A percentile compares a stretch with the other conserved stretches of the same genome.
phyloP scores from a whole-genome alignment of 1,140 invertebrate genomes.

The Apis dorsata region DNA sequence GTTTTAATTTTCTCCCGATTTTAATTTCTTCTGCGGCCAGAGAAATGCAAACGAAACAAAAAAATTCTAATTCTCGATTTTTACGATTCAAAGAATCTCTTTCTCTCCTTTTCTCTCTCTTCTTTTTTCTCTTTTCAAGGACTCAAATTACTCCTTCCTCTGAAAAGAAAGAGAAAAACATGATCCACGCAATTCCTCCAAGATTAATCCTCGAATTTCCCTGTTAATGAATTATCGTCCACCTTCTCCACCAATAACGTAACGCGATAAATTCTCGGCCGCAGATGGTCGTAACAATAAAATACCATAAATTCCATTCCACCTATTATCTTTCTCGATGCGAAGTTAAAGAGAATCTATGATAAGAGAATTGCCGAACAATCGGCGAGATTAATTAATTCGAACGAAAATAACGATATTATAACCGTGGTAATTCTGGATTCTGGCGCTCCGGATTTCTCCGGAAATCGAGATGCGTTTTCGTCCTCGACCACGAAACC shows the following conservation, averaged over 20 bases:
- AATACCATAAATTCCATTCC: conserved; percentile 2
- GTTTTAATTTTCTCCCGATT: no score
- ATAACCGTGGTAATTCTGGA: no score
- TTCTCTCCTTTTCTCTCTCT: no score
- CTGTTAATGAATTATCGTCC: not conserved
- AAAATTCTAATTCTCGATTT: no score
- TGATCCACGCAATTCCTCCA: not conserved
- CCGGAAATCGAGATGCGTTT: not conserved
- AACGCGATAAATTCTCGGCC: not conserved
- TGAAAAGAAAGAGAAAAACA: no score
- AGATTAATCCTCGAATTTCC: not conserved
- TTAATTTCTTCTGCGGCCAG: no score
- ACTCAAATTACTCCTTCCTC: not conserved
- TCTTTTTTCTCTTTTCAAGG: no score
- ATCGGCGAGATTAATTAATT: not conserved
- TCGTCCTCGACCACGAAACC: not conserved
- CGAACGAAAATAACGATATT: not conserved
- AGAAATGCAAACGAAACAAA: no score
- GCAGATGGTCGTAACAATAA: not conserved
- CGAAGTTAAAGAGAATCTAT: not conserved
- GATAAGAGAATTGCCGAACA: not conserved
- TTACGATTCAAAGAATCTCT: no score
- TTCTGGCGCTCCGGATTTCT: not conserved
- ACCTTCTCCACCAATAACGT: not conserved
- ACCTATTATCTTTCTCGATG: not conserved